Percentiles rank a stretch among this genome's conserved stretches.
These are phyloP conservation scores for Anolis carolinensis DNA, from an alignment of 2,113 vertebrate species.

Conservation along the genomic window DNA sequence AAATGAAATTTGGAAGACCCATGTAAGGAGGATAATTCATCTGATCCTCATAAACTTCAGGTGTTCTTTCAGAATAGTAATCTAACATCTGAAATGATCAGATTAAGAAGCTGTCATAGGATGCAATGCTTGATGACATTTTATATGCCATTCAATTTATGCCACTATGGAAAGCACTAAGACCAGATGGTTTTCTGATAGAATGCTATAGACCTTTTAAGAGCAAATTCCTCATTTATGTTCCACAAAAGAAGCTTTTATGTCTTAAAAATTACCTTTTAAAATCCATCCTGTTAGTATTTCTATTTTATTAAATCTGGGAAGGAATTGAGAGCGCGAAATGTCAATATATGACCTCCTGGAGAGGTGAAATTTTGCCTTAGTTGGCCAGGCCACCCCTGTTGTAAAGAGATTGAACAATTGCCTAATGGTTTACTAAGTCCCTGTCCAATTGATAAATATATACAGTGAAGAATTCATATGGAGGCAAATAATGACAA, in stretches of 20 bases:
- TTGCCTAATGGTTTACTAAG: neutral
- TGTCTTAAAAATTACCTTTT: no score
- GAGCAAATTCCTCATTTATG: neutral
- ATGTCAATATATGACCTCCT: neutral
- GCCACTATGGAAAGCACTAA: neutral
- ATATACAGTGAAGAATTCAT: neutral
- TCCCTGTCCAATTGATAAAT: neutral
- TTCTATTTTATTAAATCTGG: neutral
- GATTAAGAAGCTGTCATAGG: neutral
- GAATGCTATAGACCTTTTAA: neutral
- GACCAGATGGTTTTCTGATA: constrained; percentile 1
- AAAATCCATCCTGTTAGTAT: neutral
- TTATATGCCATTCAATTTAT: neutral
- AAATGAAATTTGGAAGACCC: neutral
- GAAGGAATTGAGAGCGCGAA: neutral
- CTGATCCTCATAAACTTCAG: neutral
- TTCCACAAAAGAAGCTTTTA: neutral
- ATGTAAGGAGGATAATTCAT: neutral
- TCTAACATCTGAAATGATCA: no score
- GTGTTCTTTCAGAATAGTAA: neutral
- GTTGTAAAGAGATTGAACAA: neutral
- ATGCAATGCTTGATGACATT: neutral
- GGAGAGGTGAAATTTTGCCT: no score
- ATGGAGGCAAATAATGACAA: neutral
- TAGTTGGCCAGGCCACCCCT: neutral